phyloP scores from a whole-genome alignment of 1,140 invertebrate genomes.

The Formica exsecta region DNA sequence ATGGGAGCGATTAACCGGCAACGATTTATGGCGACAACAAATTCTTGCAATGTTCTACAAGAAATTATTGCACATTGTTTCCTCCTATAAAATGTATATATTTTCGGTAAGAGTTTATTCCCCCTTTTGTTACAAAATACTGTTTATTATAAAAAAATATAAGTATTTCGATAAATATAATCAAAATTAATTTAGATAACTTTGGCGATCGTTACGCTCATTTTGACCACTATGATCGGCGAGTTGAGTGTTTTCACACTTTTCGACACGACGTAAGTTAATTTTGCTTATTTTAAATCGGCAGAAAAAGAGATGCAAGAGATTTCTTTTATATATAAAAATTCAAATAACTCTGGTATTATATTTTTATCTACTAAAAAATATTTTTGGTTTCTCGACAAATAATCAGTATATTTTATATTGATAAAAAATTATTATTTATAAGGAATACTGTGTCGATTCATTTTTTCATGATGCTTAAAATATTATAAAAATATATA shows the following conservation, averaged over 20 bases:
- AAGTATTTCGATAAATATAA: background rate
- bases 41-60: constrained; percentile 69
- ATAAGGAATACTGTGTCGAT: too few species aligned
- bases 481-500: background rate
- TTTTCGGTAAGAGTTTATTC: constrained; percentile 63
- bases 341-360: background rate
- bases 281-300: background rate
- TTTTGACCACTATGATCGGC: constrained; percentile 52
- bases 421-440: background rate
- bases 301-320: background rate
- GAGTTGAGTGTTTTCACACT: constrained; percentile 34
- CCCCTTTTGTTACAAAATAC: background rate
- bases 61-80: constrained; percentile 67
- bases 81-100: constrained; percentile 65
- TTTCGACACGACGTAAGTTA: constrained; percentile 57
- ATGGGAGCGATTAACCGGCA: constrained; percentile 58
- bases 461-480: background rate
- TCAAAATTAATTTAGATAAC: constrained; percentile 41
- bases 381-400: background rate
- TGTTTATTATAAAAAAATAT: too few species aligned
- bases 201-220: constrained; percentile 47
- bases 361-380: background rate
- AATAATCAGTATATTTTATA: background rate
- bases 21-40: constrained; percentile 63
- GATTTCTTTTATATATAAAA: background rate